A percentile compares a stretch with the other conserved stretches of the same genome.
Evolutionary conservation across 2,888 invertebrate species (phyloP).

Genomic region (Netelia melanura): DNA sequence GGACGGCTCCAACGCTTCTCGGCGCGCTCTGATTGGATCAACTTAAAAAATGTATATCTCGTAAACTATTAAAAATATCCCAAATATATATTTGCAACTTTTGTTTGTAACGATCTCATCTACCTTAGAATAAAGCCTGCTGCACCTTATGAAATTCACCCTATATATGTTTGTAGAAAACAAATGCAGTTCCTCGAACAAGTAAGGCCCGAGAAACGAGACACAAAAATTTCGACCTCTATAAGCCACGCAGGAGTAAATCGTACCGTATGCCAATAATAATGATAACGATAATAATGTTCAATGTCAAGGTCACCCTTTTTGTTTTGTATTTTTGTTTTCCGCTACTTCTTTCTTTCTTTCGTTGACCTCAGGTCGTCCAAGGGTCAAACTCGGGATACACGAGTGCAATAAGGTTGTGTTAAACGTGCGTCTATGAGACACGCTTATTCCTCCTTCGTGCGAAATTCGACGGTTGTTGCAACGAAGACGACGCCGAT

Average conservation of each 20-base stretch:
- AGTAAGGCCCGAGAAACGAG: constrained; percentile 3
- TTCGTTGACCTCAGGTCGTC: neutral
- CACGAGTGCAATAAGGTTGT: neutral
- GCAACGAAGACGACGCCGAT: constrained; percentile 29
- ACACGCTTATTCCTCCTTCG: constrained; percentile 21
- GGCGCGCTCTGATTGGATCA: no score
- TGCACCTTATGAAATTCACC: no score
- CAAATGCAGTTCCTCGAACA: no score
- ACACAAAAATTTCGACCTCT: constrained; percentile 49
- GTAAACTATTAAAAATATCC: no score
- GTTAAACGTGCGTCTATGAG: constrained; percentile 2
- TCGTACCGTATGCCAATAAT: constrained; percentile 39
- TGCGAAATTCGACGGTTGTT: constrained; percentile 57
- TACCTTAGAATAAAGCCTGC: no score
- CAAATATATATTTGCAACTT: no score
- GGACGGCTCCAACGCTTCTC: no score
- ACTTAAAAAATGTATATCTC: no score
- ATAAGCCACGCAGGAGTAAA: constrained; percentile 30
- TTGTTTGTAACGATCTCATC: no score
- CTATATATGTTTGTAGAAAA: no score
- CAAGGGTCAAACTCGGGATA: constrained; percentile 30
- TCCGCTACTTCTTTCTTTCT: neutral
- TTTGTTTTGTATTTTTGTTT: neutral
- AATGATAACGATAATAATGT: constrained; percentile 38
- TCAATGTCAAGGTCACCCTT: constrained; percentile 60